Conservation (phyloP, 2,113 vertebrate genomes). For the Bubo scandiacus region DNA sequence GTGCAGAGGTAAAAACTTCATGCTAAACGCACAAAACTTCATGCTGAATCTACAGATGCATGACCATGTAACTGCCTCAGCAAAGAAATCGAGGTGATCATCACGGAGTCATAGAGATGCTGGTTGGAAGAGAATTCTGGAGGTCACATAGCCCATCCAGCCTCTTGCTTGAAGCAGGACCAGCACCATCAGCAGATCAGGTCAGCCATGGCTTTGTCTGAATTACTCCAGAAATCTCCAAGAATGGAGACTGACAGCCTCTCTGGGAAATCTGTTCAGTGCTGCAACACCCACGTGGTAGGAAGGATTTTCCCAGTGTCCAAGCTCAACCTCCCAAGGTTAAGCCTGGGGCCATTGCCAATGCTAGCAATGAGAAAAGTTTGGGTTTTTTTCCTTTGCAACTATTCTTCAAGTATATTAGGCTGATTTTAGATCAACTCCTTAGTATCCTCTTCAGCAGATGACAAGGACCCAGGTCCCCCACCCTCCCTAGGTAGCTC, state of each 20-base stretch:
- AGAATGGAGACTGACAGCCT: fast-evolving
- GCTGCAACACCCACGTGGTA: not conserved
- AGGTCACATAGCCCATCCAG: not conserved
- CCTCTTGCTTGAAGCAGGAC: not conserved
- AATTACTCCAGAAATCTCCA: not conserved
- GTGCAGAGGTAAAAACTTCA: not conserved
- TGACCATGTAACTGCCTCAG: fast-evolving
- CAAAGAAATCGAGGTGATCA: fast-evolving
- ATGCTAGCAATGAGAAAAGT: not conserved
- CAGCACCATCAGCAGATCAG: not conserved
- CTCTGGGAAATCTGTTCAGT: not conserved
- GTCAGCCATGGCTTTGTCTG: not conserved
- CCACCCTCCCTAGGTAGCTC: fast-evolving
- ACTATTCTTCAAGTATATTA: not conserved
- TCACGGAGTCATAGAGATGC: not conserved
- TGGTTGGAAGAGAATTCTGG: not conserved
- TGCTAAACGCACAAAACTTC: not conserved
- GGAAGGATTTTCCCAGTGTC: not conserved
- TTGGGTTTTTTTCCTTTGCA: fast-evolving
- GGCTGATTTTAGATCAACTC: not conserved
- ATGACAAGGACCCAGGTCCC: not conserved
- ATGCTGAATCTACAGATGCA: not conserved
- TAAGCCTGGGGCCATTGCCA: not conserved
- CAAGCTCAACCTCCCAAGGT: not conserved
- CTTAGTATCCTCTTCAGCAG: not conserved